Evolutionary conservation across 2,888 invertebrate species (phyloP), one percentile per base, ranked within the genome.

Genomic region (Nomada fabriciana): DNA sequence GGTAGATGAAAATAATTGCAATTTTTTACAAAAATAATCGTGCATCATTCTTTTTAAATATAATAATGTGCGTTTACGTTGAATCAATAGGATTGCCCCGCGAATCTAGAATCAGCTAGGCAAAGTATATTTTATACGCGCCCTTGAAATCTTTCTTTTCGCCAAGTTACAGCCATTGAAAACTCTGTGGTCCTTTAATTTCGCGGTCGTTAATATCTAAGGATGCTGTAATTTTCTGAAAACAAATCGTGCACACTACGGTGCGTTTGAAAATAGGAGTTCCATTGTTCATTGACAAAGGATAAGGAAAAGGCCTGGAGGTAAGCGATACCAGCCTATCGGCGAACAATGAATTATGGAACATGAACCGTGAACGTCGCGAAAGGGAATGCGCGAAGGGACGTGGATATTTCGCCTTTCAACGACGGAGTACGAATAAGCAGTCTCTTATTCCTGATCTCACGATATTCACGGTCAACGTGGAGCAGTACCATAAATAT

Each of bases 401-500:
- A 11, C 42, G 61, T 25, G 57, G 7, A 68, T 68, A 50, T 72
- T 72, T 68, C 20, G 67, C 60, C 71, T 78, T 57, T 80, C 80
- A 63, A 79, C 79, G 65, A 23, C 36, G 55, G 57, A 25, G 50
- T 77, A 69, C 77, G 68, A 42, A 50, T 69, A 52, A 63, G 65
- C 52, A 43, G 69, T 70, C 67, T 79, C 71, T 65, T 86, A 80
- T 86, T 86, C 76, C 74, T 53, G 75, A 83, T 85, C 76, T 64
- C 50, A 64, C 71, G 85, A 85, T 83, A 84, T 84, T 86, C 76
- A 83, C 69, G 74, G 61, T 68, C 76, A 73, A 52, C 63, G 57
- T 59, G 55, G 52, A 57, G 63, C 61, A 68, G 15, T 52, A 74
- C 82, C 86, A 79, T 84, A 86, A 86, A 86, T 84, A 86, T 47